These are phyloP conservation scores for Megaceryle alcyon DNA, from an alignment of 2,797 vertebrate species.

Conservation along the genomic window DNA sequence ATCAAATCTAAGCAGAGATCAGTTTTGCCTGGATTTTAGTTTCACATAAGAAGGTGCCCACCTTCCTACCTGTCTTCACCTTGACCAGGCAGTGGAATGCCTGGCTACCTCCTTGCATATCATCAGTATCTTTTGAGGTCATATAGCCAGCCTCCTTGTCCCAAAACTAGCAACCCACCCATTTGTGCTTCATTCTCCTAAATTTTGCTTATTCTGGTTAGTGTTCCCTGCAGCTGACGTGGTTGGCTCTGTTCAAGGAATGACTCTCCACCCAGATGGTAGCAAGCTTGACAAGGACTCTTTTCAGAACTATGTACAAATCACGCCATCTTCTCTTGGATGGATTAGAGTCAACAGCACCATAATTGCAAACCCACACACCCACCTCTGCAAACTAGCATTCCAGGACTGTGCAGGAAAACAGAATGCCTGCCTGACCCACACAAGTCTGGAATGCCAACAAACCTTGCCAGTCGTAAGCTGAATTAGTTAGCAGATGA, in stretches of 20 bases:
- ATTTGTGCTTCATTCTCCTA: not conserved
- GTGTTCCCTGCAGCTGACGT: not conserved
- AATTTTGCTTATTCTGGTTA: not conserved
- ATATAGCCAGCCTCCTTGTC: not conserved
- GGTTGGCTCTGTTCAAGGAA: not conserved
- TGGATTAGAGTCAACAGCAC: not conserved
- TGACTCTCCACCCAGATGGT: not conserved
- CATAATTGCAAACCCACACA: not conserved
- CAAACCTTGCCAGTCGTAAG: not conserved
- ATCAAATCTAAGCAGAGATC: slow-evolving; percentile 7
- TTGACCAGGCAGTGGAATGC: not conserved
- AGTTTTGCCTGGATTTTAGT: slow-evolving; percentile 23
- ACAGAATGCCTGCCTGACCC: slow-evolving; percentile 40
- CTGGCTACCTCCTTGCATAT: not conserved
- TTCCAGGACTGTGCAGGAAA: slow-evolving; percentile 19
- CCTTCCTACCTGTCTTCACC: slow-evolving; percentile 1
- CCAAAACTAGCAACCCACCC: not conserved
- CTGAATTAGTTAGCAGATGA: not conserved
- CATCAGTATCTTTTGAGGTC: not conserved
- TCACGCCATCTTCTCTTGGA: not conserved
- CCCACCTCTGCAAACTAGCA: slow-evolving; percentile 5
- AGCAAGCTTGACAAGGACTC: not conserved
- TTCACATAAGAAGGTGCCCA: not conserved
- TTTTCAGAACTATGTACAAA: not conserved
- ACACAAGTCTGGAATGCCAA: not conserved